A percentile compares a stretch with the other conserved stretches of the same genome.
Evolutionary conservation across 2,888 invertebrate genomes (phyloP).

Genomic region (Amphipoea lucens): DNA sequence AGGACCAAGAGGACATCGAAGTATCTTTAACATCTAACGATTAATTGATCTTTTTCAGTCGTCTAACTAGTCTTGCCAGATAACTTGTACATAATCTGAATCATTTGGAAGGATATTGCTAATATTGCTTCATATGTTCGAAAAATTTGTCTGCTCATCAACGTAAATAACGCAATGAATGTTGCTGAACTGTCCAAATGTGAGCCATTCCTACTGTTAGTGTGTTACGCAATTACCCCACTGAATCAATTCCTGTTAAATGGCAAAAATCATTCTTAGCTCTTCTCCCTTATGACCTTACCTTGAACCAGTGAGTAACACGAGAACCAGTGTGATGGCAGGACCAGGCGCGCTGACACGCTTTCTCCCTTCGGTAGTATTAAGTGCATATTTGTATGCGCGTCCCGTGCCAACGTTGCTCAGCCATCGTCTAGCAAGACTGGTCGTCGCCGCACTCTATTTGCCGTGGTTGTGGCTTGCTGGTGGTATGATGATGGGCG

Average conservation of each 20-base stretch:
- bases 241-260: neutral
- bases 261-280: neutral
- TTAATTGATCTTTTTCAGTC: neutral
- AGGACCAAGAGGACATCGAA: neutral
- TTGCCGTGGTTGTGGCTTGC: slow-evolving; percentile 13
- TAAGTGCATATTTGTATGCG: slow-evolving; percentile 68
- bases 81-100: neutral
- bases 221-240: neutral
- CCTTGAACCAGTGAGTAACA: slow-evolving; percentile 16
- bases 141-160: too few relatives aligned
- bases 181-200: too few relatives aligned
- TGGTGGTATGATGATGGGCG: slow-evolving; percentile 24
- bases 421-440: slow-evolving; percentile 56
- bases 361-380: slow-evolving; percentile 70
- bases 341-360: slow-evolving; percentile 67
- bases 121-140: too few relatives aligned
- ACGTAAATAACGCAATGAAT: too few relatives aligned
- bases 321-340: slow-evolving; percentile 42
- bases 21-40: neutral
- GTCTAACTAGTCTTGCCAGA: neutral
- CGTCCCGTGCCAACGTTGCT: slow-evolving; percentile 59
- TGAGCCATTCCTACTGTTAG: too few relatives aligned
- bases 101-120: too few relatives aligned
- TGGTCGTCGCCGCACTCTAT: slow-evolving; percentile 27
- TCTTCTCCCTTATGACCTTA: neutral